Base-by-base conservation (phyloP, 2,888 invertebrate genomes). In the Cheilosia grossa region DNA sequence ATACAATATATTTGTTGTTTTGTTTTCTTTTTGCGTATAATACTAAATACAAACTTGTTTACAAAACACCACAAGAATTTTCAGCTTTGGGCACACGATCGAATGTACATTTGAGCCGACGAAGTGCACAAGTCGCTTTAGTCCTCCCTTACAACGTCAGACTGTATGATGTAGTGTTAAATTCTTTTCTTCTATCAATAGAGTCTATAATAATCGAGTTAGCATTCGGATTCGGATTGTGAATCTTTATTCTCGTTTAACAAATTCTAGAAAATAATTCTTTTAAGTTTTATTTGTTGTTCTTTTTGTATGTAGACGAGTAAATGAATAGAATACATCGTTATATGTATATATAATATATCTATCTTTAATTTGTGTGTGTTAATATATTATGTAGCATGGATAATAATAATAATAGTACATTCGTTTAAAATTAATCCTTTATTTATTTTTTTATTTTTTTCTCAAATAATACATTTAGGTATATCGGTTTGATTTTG, bases 301-400 rank as follows among this genome's bases (percentile, higher is more conserved):
- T 54, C n/a, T 51, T 10, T 44, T 58, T 83, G n/a, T n/a, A n/a
- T n/a, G n/a, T n/a, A 81, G 69, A 75, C 69, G 77, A 77, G 30
- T 74, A 83, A 83, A 83, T 82, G 61, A 79, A 67, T 58, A 83
- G 79, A 83, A 78, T 83, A 70, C 69, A 56, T 73, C 66, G 59
- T 40, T 56, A 75, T 59, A 61, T 77, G 33, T 47, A 75, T 75
- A 66, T 77, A 73, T 77, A 30, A 78, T 79, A 79, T 73, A 30
- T 79, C 67, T 79, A 69, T 83, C 63, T 79, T 74, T 83, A 74
- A 79, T 83, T 74, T 79, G 69, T 83, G 75, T 79, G 37, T 80
- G 33, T 78, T 49, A 33, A 49, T 75, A 54, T 70, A 74, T 82
- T 24, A 73, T 72, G 63, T 73, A 82, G 63, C 63, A 79, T 80